Base-by-base conservation (phyloP, 1,140 invertebrate genomes). In the Acromyrmex heyeri region DNA sequence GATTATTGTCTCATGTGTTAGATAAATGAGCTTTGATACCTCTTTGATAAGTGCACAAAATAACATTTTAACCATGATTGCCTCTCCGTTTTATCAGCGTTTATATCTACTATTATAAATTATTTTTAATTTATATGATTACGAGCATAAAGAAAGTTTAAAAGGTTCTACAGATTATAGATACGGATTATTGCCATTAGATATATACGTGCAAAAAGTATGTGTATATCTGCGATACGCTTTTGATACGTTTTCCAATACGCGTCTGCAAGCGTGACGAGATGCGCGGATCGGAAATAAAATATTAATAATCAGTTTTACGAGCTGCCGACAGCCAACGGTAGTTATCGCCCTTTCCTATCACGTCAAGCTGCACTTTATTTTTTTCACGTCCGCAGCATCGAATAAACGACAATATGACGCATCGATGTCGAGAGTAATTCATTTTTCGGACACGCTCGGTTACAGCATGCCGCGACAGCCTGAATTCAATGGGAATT, bases 261-360 rank as follows among this genome's bases (percentile, higher is more conserved):
- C 48, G 57, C 12, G 48, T 38, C n/a, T 30, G 18, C 53, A 73
- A 73, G 18, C 59, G 24, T 61, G 79, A 83, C 79, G 38, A 73
- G 62, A 85, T 21, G 34, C 59, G 27, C 53, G 5, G 12, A 18
- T 44, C 12, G 44, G 21, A 77, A 82, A 61, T 87, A 87, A 88
- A 87, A 88, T 88, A 88, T 88, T 87, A 87, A 88, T 87, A 88
- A 88, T 88, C 72, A 67, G 34, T 88, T 86, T 86, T 86, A 86
- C 64, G 64, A 70, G 64, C 27, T 83, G 55, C 55, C 55, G 18
- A 70, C 82, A 53, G 67, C 30, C 2, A 72, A 55, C n/a, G 53
- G 16, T 38, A 65, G 55, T 72, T 76, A 67, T 85, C 64, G 53
- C 27, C 53, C 27, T 76, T 27, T 5, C 62, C 62, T 21, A 18